Percentiles rank a stretch among this genome's conserved stretches.
phyloP scores from a whole-genome alignment of 2,888 invertebrate genomes.

The Stramonita haemastoma region DNA sequence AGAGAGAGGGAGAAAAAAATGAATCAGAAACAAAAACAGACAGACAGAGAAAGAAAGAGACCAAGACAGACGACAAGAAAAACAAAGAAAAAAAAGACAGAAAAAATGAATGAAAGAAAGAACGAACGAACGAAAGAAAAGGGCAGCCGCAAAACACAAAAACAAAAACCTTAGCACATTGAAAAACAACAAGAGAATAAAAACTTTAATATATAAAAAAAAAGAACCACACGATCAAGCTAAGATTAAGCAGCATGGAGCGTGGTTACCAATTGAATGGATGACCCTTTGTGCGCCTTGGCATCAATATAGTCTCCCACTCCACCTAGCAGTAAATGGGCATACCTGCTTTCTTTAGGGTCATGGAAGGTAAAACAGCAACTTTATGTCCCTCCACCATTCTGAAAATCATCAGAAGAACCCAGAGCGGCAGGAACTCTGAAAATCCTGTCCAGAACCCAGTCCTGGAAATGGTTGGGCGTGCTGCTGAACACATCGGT shows the following conservation, averaged over 20 bases:
- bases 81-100: too few species aligned
- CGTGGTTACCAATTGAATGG: too few species aligned
- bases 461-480: conserved; percentile 53
- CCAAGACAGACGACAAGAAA: background rate
- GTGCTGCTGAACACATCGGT: conserved; percentile 46
- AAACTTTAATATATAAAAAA: background rate
- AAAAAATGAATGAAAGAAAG: too few species aligned
- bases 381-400: background rate
- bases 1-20: too few species aligned
- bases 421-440: background rate
- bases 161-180: background rate
- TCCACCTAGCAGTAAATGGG: too few species aligned
- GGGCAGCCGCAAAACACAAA: background rate
- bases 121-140: too few species aligned
- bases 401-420: background rate
- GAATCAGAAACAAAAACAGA: background rate
- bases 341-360: too few species aligned
- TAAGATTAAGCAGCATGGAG: too few species aligned
- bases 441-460: conserved; percentile 33
- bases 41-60: background rate
- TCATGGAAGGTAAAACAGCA: background rate
- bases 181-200: background rate
- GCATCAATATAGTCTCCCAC: too few species aligned
- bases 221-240: background rate
- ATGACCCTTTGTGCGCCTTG: too few species aligned